Evolutionary conservation across 1,140 invertebrate species (phyloP), one percentile per base, ranked within the genome.

Genomic region (Bombus fervidus): DNA sequence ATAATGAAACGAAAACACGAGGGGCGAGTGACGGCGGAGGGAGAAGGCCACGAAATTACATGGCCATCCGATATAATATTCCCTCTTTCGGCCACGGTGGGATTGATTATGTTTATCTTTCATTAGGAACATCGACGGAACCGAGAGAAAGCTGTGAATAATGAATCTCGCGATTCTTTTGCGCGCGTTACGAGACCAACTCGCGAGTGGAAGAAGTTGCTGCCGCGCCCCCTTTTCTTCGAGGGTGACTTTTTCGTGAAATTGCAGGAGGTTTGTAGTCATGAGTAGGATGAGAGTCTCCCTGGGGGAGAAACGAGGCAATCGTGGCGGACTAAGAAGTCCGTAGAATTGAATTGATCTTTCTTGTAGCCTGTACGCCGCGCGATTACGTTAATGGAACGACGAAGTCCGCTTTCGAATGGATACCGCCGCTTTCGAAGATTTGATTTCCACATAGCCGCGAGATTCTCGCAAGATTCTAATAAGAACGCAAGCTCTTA

Each of bases 21-120:
- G 72, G 81, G 73, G 84, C 39, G 85, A 72, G 71, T 80, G 73
- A 66, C 71, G 85, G 69, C 13, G 68, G 76, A 69, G 85, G 43
- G 75, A 68, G 81, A 75, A 77, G 81, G 88, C 88, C 78, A 86
- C 86, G 74, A 92, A 94, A 94, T 94, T 93, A 93, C 91, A 89
- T 86, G 90, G 57, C 79, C 86, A 80, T 81, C 91, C 90, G 89
- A 93, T 94, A 95, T 94, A 94, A 94, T 94, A 94, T 95, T 94
- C 94, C 86, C 92, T 94, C 92, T 94, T 94, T 93, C 89, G 89
- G 83, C 85, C 86, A 78, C 83, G 85, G 59, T 72, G 81, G 92
- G 92, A 94, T 94, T 94, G 94, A 94, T 95, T 94, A 93, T 95
- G 94, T 95, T 95, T 94, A 94, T 93, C 93, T 95, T 95, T 94